These are phyloP conservation scores for Melanotaenia duboulayi DNA, from an alignment of 2,113 vertebrate species.

Conservation along the genomic window DNA sequence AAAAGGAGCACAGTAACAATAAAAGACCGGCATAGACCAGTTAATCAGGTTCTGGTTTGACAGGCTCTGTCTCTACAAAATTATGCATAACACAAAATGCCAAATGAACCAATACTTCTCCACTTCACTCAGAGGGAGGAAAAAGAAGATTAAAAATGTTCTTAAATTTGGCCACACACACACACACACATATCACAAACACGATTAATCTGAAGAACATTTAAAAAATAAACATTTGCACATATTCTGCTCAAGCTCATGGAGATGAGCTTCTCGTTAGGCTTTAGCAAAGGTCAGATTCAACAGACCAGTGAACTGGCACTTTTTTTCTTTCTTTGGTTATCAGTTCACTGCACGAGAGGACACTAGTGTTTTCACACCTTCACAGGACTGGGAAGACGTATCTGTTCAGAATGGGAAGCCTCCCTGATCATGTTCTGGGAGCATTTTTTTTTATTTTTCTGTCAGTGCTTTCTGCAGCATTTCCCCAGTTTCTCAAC, in stretches of 20 bases:
- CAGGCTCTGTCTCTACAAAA: slow-evolving; percentile 57
- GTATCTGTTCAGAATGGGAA: background rate
- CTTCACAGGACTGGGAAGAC: background rate
- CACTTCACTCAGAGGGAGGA: background rate
- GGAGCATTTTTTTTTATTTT: background rate
- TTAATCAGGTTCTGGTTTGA: slow-evolving; percentile 64
- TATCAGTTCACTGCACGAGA: slow-evolving; percentile 12
- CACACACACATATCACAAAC: slow-evolving; percentile 1
- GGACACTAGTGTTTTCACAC: background rate
- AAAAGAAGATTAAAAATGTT: background rate
- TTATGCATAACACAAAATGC: slow-evolving; percentile 50
- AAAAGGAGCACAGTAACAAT: background rate
- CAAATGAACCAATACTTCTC: slow-evolving; percentile 56
- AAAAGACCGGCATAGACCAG: slow-evolving; percentile 27
- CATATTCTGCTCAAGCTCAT: slow-evolving; percentile 41
- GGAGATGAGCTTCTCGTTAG: slow-evolving; percentile 34
- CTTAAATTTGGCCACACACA: slow-evolving; percentile 14
- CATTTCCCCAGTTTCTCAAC: background rate
- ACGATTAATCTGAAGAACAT: slow-evolving; percentile 17
- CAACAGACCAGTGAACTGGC: slow-evolving; percentile 26
- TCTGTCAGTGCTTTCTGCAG: background rate
- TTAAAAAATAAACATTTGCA: slow-evolving; percentile 30
- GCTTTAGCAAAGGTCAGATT: slow-evolving; percentile 59
- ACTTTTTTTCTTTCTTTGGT: slow-evolving; percentile 1
- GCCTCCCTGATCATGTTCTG: background rate